Evolutionary conservation across 2,797 vertebrate species (phyloP), one percentile per base, ranked within the genome.

Genomic region (Leptatherina wallacei): DNA sequence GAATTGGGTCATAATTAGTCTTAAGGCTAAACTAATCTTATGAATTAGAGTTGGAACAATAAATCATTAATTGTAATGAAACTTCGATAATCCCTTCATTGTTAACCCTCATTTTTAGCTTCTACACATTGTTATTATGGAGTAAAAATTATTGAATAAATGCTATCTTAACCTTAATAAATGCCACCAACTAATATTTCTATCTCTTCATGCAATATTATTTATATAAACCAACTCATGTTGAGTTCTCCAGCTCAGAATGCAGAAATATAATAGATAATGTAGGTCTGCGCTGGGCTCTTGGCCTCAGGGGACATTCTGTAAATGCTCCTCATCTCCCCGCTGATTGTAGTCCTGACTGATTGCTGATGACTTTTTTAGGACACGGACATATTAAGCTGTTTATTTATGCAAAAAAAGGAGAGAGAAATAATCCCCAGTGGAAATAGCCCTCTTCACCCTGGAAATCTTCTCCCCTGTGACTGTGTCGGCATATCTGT

Each of bases 341-440:
- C 81, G 85, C 90, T 95, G 95, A 96, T 95, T 89, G 85, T 91
- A 93, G 93, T 95, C 94, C 91, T 93, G 93, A 94, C 93, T 97
- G 96, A 97, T 97, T 88, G 78, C 92, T 94, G 95, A 95, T 97
- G 97, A 98, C 97, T 97, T 95, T 97, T 98, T 97, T 93, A 96
- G 97, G 97, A 91, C 97, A 95, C 92, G 73, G 91, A 87, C 89
- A 94, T 90, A 94, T 86, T 91, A 87, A 89, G 78, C 91, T 93
- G 90, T 93, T 94, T 93, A 94, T 94, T 93, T 93, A 93, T 94
- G 88, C 6, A 78, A 87, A 71, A 81, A 71, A 32, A 80, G 73
- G 44, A 47, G 2, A 47, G 44, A 72, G 49, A 70, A 70, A 75
- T 64, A 79, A 69, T 68, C 30, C 78, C 78, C 72, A 66, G 80